Evolutionary conservation across 2,888 invertebrate genomes (phyloP).

Genomic region (Sarcophaga carnaria): DNA sequence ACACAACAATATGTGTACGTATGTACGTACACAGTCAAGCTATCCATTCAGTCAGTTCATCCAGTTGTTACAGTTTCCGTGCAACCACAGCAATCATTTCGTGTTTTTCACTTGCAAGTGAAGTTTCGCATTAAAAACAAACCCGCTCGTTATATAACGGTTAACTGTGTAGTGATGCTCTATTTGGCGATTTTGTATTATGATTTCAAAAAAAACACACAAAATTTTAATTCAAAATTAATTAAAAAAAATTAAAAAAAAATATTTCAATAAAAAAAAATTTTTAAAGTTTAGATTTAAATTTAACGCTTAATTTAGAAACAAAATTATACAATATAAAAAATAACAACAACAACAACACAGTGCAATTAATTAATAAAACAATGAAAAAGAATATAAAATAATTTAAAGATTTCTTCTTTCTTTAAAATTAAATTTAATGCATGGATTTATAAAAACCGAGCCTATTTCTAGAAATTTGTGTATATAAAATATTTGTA

Average conservation of each 20-base stretch:
- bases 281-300: no score
- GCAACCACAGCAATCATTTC: constrained; percentile 67
- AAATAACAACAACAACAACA: no score
- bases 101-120: constrained; percentile 64
- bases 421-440: no score
- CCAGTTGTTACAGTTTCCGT: constrained; percentile 61
- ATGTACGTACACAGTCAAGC: constrained; percentile 8
- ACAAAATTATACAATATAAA: no score
- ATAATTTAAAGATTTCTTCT: no score
- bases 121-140: constrained; percentile 55
- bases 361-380: no score
- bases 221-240: background rate
- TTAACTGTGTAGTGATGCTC: background rate
- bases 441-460: no score
- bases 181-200: background rate
- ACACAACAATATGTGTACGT: background rate
- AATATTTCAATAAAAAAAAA: background rate
- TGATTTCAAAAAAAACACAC: background rate
- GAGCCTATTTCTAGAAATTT: no score
- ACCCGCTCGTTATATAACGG: constrained; percentile 38
- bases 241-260: background rate
- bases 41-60: constrained; percentile 3
- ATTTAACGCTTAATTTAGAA: no score
- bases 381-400: no score
- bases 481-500: no score